These are phyloP conservation scores for Dryomyza anilis DNA, from an alignment of 2,888 invertebrate species.

Conservation along the genomic window DNA sequence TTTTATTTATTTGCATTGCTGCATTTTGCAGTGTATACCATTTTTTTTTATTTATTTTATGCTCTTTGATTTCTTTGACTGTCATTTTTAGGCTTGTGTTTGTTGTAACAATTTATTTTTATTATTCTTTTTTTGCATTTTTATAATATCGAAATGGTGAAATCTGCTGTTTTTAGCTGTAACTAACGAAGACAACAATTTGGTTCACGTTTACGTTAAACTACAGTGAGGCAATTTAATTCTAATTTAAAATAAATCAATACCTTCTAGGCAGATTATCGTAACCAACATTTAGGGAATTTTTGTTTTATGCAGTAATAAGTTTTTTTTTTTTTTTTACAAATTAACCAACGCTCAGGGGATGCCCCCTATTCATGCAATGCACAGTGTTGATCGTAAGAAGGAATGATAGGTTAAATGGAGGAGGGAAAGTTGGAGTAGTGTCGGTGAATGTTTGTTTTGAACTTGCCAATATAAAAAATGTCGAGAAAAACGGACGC, in stretches of 20 bases:
- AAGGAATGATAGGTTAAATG: too few species aligned
- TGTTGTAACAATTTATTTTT: not conserved
- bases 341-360: too few species aligned
- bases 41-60: not conserved
- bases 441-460: too few species aligned
- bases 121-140: not conserved
- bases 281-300: not conserved
- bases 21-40: too few species aligned
- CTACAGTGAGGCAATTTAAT: not conserved
- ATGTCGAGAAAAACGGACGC: too few species aligned
- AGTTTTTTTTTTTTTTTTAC: too few species aligned
- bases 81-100: not conserved
- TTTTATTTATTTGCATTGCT: too few species aligned
- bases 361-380: too few species aligned
- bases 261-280: not conserved
- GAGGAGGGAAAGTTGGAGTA: too few species aligned
- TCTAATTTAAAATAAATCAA: too few species aligned
- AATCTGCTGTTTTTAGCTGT: not conserved
- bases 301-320: not conserved
- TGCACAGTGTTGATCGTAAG: too few species aligned
- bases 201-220: not conserved
- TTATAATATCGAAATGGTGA: conserved; percentile 1
- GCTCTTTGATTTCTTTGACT: not conserved
- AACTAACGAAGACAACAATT: not conserved
- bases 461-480: too few species aligned